Base-by-base conservation (phyloP, 2,797 vertebrate genomes). In the Karalla daura region DNA sequence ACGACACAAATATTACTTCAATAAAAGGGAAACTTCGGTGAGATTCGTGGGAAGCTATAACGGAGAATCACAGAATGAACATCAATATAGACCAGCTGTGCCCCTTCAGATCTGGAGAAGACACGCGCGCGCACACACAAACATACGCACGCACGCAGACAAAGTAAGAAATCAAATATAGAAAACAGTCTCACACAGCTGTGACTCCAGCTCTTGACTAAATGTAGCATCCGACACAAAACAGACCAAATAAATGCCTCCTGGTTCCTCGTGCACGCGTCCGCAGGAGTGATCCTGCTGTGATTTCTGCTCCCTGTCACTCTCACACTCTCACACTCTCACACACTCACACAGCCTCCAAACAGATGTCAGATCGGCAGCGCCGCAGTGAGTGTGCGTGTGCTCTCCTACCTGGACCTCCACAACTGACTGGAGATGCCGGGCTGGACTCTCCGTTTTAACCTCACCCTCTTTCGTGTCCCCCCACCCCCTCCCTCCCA, bases 371-470 rank as follows among this genome's bases (percentile, higher is more conserved):
- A 40, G 40, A 78, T 43, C 79, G 53, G 58, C 78, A 70, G 43
- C 68, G 47, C 71, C 67, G 84, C 86, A 88, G 63, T 73, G 5
- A 67, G 74, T 61, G 81, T 9, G 79, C 76, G 5, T 69, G 74
- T 61, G 81, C 8, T 77, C 76, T 83, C 74, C 58, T 78, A 80
- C 80, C 84, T 58, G 79, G 90, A 88, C 89, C 90, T 89, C 62
- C 83, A 70, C 82, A 87, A 83, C 87, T 88, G 84, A 77, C 75
- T 71, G 79, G 76, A 78, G 84, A 75, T 75, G 66, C 59, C 76
- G 69, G 69, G 62, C 75, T 70, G 68, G 76, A 76, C 63, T 56
- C 45, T n/a, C n/a, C n/a, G n/a, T n/a, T n/a, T n/a, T n/a, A n/a
- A n/a, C n/a, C n/a, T n/a, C n/a, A n/a, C n/a, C n/a, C n/a, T n/a